A percentile compares a stretch with the other conserved stretches of the same genome.
These are phyloP conservation scores for Drosophila rufa DNA, from an alignment of 1,140 invertebrate genomes.

Conservation along the genomic window DNA sequence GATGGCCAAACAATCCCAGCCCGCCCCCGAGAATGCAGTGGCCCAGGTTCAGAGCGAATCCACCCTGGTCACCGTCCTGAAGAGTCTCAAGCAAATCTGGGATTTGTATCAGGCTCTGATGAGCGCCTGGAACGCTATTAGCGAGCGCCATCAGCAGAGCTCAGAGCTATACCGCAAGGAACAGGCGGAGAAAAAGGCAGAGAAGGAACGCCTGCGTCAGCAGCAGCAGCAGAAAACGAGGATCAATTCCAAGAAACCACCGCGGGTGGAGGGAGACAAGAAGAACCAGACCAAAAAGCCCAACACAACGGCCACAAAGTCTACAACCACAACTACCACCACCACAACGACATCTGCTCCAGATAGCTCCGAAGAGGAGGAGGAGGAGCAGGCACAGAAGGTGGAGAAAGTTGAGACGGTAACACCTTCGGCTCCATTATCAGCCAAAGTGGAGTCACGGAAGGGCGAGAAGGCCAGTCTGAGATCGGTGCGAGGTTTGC, in stretches of 20 bases:
- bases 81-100: conserved; percentile 76
- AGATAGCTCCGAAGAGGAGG: conserved; percentile 25
- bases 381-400: not conserved
- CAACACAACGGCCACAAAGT: conserved; percentile 40
- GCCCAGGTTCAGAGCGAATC: conserved; percentile 35
- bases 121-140: conserved; percentile 66
- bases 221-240: conserved; percentile 66
- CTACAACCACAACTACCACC: conserved; percentile 25
- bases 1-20: conserved; percentile 47
- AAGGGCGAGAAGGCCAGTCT: conserved; percentile 42
- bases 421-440: conserved; percentile 8
- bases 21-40: conserved; percentile 9
- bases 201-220: conserved; percentile 63
- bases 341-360: conserved; percentile 17
- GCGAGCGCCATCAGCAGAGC: conserved; percentile 68
- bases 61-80: conserved; percentile 65
- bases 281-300: conserved; percentile 58
- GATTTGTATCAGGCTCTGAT: conserved; percentile 76
- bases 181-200: conserved; percentile 49
- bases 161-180: conserved; percentile 58
- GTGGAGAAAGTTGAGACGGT: conserved; percentile 21
- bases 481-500: conserved; percentile 50
- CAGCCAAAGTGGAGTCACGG: conserved; percentile 9
- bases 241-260: conserved; percentile 76
- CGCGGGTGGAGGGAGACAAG: conserved; percentile 58